Conservation (phyloP, 2,888 invertebrate species). For the Lamellibrachia columna region DNA sequence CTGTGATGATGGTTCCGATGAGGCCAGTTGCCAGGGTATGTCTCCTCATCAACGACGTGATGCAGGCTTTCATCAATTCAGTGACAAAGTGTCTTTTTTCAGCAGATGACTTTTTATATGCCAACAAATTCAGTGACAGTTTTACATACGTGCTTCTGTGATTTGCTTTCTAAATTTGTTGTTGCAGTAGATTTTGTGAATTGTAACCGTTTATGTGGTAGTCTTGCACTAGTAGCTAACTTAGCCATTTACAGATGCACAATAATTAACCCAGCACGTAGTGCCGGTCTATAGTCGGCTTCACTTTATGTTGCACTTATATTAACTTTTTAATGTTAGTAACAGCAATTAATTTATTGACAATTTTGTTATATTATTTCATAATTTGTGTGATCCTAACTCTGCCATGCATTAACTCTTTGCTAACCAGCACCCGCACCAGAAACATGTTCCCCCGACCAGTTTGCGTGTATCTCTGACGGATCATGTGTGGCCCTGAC, state of each 20-base stretch:
- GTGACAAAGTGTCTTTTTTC: not conserved
- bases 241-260: not conserved
- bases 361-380: not conserved
- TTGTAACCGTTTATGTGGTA: not conserved
- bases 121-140: not conserved
- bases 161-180: not conserved
- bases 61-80: not conserved
- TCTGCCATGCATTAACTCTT: not conserved
- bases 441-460: not conserved
- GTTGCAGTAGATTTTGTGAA: not conserved
- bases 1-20: slow-evolving; percentile 95
- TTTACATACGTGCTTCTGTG: not conserved
- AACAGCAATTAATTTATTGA: not conserved
- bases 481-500: not conserved
- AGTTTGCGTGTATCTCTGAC: not conserved
- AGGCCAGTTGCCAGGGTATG: slow-evolving; percentile 73
- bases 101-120: not conserved
- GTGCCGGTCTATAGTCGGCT: not conserved
- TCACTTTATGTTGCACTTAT: slow-evolving; percentile 6
- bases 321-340: not conserved
- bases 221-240: not conserved
- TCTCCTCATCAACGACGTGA: not conserved
- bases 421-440: not conserved
- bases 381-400: not conserved
- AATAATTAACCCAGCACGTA: not conserved